Evolutionary conservation across 2,888 invertebrate genomes (phyloP).

Genomic region (Hartigia nigra): DNA sequence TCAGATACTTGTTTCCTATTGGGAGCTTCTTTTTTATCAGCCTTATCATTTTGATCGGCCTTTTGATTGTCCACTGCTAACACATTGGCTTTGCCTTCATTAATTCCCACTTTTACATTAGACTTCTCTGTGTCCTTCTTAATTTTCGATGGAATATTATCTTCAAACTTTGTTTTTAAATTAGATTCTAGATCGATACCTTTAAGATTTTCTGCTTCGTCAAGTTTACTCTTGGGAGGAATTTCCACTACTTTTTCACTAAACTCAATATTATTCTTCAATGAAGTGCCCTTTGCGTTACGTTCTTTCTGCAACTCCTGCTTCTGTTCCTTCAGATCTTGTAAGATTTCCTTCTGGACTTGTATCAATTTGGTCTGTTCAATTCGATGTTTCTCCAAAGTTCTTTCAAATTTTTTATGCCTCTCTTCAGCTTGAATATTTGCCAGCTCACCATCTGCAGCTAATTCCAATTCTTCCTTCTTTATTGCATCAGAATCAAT

Average conservation of each 20-base stretch:
- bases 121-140: background rate
- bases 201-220: background rate
- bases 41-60: background rate
- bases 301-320: constrained; percentile 65
- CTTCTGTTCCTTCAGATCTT: constrained; percentile 72
- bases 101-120: background rate
- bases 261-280: background rate
- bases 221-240: background rate
- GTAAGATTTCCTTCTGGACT: constrained; percentile 74
- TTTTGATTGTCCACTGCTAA: background rate
- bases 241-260: background rate
- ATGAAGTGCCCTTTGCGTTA: constrained; percentile 36
- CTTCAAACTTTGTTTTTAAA: background rate
- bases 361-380: constrained; percentile 76
- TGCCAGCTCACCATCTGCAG: constrained; percentile 58
- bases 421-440: constrained; percentile 55
- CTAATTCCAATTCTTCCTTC: constrained; percentile 67
- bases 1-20: background rate
- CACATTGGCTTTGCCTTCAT: background rate
- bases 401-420: constrained; percentile 60
- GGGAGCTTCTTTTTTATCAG: background rate
- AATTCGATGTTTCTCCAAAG: constrained; percentile 76
- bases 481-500: constrained; percentile 62
- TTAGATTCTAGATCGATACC: background rate
- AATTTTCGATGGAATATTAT: background rate